Conservation (phyloP, 2,113 vertebrate genomes). For the Ptilonorhynchus violaceus region DNA sequence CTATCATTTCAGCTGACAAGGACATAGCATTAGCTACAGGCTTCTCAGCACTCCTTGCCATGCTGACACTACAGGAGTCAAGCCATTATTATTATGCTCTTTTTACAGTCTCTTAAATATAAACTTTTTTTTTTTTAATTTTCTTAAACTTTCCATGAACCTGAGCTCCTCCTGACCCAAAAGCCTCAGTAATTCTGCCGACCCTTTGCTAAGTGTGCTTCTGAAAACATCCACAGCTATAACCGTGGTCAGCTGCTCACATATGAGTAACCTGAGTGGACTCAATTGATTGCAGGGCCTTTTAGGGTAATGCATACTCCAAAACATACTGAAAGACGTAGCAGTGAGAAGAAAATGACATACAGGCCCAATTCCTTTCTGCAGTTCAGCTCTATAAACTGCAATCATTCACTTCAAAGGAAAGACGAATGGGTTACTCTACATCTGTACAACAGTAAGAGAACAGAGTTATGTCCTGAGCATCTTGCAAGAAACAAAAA, state of each 20-base stretch:
- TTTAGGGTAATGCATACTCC: slow-evolving; percentile 17
- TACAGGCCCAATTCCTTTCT: background rate
- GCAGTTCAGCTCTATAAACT: background rate
- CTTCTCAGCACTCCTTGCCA: background rate
- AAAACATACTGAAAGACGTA: background rate
- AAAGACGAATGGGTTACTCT: background rate
- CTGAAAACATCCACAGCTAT: background rate
- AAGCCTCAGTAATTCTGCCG: background rate
- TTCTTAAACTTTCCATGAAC: slow-evolving; percentile 29
- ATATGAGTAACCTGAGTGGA: background rate
- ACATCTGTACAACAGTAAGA: background rate
- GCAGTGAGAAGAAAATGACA: background rate
- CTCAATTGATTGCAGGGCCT: background rate
- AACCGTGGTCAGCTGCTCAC: background rate
- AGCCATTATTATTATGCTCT: background rate
- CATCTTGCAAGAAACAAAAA: background rate
- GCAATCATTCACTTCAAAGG: background rate
- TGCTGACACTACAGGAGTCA: background rate
- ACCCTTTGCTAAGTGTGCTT: background rate
- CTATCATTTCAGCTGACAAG: background rate
- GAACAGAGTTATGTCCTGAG: background rate
- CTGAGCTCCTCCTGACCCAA: background rate
- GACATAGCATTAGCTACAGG: background rate
- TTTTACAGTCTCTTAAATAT: background rate
- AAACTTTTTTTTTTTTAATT: background rate